Percentiles rank a stretch among this genome's conserved stretches.
Conservation (phyloP, 2,797 vertebrate species). For the Eospalax fontanierii region DNA sequence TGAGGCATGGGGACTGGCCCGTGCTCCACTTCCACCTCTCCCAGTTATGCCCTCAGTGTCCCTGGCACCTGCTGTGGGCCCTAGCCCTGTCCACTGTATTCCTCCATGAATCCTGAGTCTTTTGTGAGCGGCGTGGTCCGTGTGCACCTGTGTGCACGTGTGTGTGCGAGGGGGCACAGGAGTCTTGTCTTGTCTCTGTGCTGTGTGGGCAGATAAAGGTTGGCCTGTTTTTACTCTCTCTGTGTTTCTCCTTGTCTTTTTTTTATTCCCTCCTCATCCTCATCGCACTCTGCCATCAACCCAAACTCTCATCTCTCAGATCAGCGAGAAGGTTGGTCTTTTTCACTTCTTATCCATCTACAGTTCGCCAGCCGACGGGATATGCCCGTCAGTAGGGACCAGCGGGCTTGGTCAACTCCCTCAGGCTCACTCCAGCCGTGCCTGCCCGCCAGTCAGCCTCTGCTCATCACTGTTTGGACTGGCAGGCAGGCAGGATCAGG, state of each 20-base stretch:
- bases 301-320: slow-evolving; percentile 98
- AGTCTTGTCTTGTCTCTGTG: slow-evolving; percentile 92
- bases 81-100: slow-evolving; percentile 74
- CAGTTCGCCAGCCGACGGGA: slow-evolving; percentile 89
- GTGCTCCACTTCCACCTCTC: slow-evolving; percentile 42
- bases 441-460: slow-evolving; percentile 80
- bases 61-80: slow-evolving; percentile 71
- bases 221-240: slow-evolving; percentile 95
- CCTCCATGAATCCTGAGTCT: slow-evolving; percentile 76
- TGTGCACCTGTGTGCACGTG: slow-evolving; percentile 50
- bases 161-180: slow-evolving; percentile 84
- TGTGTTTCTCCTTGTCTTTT: slow-evolving; percentile 94
- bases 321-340: slow-evolving; percentile 99
- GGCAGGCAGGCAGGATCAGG: slow-evolving; percentile 72
- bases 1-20: slow-evolving; percentile 64
- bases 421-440: slow-evolving; percentile 82
- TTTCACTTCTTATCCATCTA: slow-evolving; percentile 95
- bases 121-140: slow-evolving; percentile 78
- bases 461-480: slow-evolving; percentile 85
- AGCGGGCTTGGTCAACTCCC: slow-evolving; percentile 83
- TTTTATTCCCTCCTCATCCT: slow-evolving; percentile 95
- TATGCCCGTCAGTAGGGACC: slow-evolving; percentile 85
- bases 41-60: slow-evolving; percentile 48
- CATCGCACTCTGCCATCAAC: slow-evolving; percentile 97
- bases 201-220: slow-evolving; percentile 93